Evolutionary conservation across 2,888 invertebrate species (phyloP), one percentile per base, ranked within the genome.

Genomic region (Lomographa bimaculata): DNA sequence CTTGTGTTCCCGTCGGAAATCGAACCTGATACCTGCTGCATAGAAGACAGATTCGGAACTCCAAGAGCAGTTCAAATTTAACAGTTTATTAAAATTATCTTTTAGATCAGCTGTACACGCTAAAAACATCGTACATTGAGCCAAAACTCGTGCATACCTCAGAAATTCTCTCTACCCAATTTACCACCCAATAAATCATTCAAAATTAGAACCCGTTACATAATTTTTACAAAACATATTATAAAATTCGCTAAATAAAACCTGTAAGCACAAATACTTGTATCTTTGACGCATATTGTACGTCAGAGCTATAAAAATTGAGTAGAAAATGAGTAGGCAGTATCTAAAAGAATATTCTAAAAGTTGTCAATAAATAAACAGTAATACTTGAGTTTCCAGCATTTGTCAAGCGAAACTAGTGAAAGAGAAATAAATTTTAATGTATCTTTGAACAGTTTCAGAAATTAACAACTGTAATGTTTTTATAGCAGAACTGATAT

Each of bases 251-350:
- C 26, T 8, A 32, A 41, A 45, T 36, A 47, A 46, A 50, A 44
- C 38, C 34, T 30, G 29, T 28, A 4, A 28, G 9, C 24, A 47
- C 40, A 33, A 30, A 41, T 16, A 20, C 29, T 40, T 46, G 40
- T 33, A 26, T 35, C 24, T 30, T 33, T 50, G 53, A 53, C 52
- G 52, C 49, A 47, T 38, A 32, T 12, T 1, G 18, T 23, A 20
- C 51, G 51, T 46, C 51, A 48, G 5, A 28, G 32, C 34, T 5
- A 27, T 34, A 20, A 41, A 32, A 50, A 53, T 50, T 41, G 43
- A 23, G 18, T 26, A 17, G 9, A 27, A 24, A 34, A 26, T 19
- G 37, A 39, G 34, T 30, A 43, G 40, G 29, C 32, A 34, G 39
- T 12, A 5, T 7, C n/a, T 33, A 7, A 7, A 18, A 11, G 21